Evolutionary conservation across 2,888 invertebrate species (phyloP).

Genomic region (Trissolcus brochymenae): DNA sequence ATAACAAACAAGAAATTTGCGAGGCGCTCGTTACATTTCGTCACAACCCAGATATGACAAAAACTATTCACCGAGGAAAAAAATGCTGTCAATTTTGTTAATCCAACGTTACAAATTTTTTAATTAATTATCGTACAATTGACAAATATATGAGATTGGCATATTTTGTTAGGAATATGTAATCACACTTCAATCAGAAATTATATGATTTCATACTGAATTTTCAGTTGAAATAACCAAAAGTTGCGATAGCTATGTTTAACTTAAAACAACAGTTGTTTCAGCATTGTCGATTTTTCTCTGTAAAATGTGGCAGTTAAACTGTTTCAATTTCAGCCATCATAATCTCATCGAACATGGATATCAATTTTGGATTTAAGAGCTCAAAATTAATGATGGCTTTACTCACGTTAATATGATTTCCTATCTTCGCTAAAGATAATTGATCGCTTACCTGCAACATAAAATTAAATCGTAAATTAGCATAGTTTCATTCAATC

Average conservation of each 20-base stretch:
- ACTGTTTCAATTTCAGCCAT: slow-evolving; percentile 50
- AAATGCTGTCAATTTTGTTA: no score
- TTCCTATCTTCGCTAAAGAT: slow-evolving; percentile 25
- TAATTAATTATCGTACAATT: no score
- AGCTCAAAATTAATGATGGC: slow-evolving; percentile 30
- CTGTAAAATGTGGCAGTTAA: slow-evolving; percentile 36
- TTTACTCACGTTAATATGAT: slow-evolving; percentile 43
- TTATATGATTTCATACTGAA: no score
- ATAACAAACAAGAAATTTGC: slow-evolving; percentile 55
- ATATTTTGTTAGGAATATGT: no score
- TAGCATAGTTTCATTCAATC: neutral
- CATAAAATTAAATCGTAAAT: slow-evolving; percentile 39
- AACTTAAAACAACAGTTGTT: no score
- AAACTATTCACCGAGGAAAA: neutral
- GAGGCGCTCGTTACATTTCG: slow-evolving; percentile 42
- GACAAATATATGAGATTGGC: no score
- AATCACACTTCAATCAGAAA: no score
- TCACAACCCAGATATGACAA: slow-evolving; percentile 50
- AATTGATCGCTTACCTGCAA: slow-evolving; percentile 53
- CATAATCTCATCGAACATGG: slow-evolving; percentile 44
- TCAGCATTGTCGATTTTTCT: no score
- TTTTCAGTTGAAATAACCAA: no score
- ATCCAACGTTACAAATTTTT: no score
- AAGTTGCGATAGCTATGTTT: no score
- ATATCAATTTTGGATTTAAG: slow-evolving; percentile 36